Percentiles rank a stretch among this genome's conserved stretches.
phyloP scores from a whole-genome alignment of 2,888 invertebrate species.

The Pedicia rivosa region DNA sequence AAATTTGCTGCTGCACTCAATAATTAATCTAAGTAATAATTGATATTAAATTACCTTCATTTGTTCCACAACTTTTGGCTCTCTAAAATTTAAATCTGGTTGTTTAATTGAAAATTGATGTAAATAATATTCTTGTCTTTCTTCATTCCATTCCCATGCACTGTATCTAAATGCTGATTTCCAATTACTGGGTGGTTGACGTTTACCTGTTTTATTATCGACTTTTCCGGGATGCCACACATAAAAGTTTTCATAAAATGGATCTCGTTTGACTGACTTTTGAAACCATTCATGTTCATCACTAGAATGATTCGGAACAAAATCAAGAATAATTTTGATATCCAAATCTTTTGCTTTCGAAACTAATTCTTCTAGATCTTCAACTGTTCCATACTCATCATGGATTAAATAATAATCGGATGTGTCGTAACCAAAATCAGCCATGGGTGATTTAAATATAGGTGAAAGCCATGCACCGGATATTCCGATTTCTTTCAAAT shows the following conservation, averaged over 20 bases:
- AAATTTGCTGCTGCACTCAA: neutral
- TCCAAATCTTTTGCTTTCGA: slow-evolving; percentile 39
- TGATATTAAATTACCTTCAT: slow-evolving; percentile 24
- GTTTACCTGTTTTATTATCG: slow-evolving; percentile 12
- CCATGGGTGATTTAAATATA: slow-evolving; percentile 67
- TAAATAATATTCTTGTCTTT: slow-evolving; percentile 42
- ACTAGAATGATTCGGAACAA: slow-evolving; percentile 44
- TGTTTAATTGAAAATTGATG: slow-evolving; percentile 45
- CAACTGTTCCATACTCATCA: slow-evolving; percentile 53
- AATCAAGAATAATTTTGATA: slow-evolving; percentile 42
- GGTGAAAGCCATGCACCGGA: slow-evolving; percentile 73
- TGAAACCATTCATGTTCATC: slow-evolving; percentile 43
- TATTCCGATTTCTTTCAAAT: slow-evolving; percentile 51
- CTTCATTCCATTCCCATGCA: slow-evolving; percentile 52
- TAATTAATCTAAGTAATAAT: neutral
- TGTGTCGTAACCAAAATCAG: slow-evolving; percentile 79
- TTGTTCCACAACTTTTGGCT: slow-evolving; percentile 31
- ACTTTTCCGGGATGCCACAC: slow-evolving; percentile 36
- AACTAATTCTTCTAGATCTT: slow-evolving; percentile 47
- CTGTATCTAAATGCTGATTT: slow-evolving; percentile 23
- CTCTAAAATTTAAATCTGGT: slow-evolving; percentile 48
- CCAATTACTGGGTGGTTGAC: slow-evolving; percentile 29
- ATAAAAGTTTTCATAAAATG: slow-evolving; percentile 46
- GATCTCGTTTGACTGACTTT: slow-evolving; percentile 34
- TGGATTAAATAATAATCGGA: slow-evolving; percentile 59